Conservation (phyloP, 2,888 invertebrate genomes). For the Drosophila gaucha region DNA sequence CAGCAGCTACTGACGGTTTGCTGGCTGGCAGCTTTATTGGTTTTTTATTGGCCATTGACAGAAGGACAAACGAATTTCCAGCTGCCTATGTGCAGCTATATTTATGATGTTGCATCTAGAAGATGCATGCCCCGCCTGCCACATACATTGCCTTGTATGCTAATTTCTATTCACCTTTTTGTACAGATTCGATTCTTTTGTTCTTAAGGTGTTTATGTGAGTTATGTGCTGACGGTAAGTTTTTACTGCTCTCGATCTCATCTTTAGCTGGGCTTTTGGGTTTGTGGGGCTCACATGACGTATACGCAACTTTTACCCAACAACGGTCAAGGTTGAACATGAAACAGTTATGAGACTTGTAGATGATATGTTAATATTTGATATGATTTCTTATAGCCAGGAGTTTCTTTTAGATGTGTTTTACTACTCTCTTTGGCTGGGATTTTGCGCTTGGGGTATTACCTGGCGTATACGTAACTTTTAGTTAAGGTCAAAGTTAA, state of each 20-base stretch:
- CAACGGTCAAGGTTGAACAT: slow-evolving; percentile 63
- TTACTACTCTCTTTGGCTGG: too few species aligned
- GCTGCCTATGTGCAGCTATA: slow-evolving; percentile 54
- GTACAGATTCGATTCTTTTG: slow-evolving; percentile 38
- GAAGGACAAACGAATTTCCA: slow-evolving; percentile 83
- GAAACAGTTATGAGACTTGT: not conserved
- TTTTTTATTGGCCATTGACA: slow-evolving; percentile 83
- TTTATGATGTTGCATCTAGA: slow-evolving; percentile 65
- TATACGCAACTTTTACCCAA: slow-evolving; percentile 56
- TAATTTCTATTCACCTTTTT: slow-evolving; percentile 41
- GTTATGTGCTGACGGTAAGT: slow-evolving; percentile 62
- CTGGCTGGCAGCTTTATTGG: slow-evolving; percentile 76
- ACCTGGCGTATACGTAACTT: not conserved
- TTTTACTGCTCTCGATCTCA: slow-evolving; percentile 30
- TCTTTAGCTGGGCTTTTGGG: slow-evolving; percentile 33
- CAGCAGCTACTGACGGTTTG: slow-evolving; percentile 36
- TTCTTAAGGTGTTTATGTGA: slow-evolving; percentile 71
- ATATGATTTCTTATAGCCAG: too few species aligned
- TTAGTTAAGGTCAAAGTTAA: slow-evolving; percentile 50
- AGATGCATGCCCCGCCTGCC: slow-evolving; percentile 22
- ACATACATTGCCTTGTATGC: slow-evolving; percentile 56
- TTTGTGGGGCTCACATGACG: slow-evolving; percentile 45
- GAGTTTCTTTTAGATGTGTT: not conserved
- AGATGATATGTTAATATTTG: not conserved
- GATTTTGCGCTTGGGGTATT: not conserved